Conservation (phyloP, 2,888 invertebrate genomes). For the Heliconius aoede region DNA sequence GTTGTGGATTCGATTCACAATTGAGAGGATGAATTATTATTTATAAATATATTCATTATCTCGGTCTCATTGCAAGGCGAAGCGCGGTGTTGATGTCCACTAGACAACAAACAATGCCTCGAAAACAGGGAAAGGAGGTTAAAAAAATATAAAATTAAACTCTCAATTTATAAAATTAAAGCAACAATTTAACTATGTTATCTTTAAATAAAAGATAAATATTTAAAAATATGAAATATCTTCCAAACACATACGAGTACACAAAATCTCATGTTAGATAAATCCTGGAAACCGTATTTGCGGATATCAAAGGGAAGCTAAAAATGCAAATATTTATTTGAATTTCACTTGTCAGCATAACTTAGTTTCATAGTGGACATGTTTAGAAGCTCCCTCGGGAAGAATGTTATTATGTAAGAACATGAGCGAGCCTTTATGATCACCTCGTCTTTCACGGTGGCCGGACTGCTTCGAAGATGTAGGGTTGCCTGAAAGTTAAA, state of each 20-base stretch:
- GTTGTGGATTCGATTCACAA: no score
- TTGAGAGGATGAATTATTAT: no score
- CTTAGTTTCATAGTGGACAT: slow-evolving; percentile 42
- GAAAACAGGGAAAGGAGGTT: no score
- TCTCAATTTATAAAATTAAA: no score
- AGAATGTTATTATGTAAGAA: slow-evolving; percentile 84
- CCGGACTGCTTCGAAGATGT: slow-evolving; percentile 62
- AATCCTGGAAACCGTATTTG: slow-evolving; percentile 20
- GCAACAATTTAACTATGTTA: no score
- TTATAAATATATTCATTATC: background rate
- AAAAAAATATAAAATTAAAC: background rate
- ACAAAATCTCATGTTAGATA: background rate
- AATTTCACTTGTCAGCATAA: slow-evolving; percentile 44
- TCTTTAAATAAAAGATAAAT: background rate
- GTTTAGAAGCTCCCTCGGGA: slow-evolving; percentile 48
- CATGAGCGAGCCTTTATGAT: slow-evolving; percentile 82
- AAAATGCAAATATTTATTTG: slow-evolving; percentile 38
- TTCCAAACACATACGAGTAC: background rate
- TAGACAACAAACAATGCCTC: no score
- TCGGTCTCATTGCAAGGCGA: background rate
- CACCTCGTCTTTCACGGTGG: slow-evolving; percentile 81
- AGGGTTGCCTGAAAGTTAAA: slow-evolving; percentile 62
- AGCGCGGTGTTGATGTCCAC: no score
- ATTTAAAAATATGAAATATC: background rate
- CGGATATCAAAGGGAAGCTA: slow-evolving; percentile 32